Conservation (phyloP, 2,797 vertebrate genomes). For the Ataeniobius toweri region DNA sequence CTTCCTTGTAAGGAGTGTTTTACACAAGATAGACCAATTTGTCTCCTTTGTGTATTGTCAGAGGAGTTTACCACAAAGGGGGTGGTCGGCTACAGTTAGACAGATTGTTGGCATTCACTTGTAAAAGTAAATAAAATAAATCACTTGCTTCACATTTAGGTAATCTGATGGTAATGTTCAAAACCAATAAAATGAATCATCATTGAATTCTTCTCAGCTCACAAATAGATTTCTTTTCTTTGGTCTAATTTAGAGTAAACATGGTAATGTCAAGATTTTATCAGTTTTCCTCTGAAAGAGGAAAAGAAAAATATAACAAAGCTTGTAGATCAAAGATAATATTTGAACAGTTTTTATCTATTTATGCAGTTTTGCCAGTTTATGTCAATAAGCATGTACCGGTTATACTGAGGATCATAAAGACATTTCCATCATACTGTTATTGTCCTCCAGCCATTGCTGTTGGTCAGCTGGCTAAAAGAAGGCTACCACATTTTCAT, state of each 20-base stretch:
- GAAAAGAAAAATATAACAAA: not conserved
- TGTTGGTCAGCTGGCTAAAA: not conserved
- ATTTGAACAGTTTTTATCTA: not conserved
- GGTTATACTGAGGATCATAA: not conserved
- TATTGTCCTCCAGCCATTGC: not conserved
- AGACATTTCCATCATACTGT: not conserved
- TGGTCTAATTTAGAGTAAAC: not conserved
- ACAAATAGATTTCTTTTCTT: not conserved
- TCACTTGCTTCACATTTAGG: too few relatives aligned
- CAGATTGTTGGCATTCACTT: not conserved
- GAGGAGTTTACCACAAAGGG: slow-evolving; percentile 7
- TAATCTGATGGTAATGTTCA: not conserved
- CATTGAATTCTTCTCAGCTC: not conserved
- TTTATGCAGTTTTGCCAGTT: not conserved
- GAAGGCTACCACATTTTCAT: not conserved
- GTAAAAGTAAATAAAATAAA: too few relatives aligned
- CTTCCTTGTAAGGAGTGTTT: not conserved
- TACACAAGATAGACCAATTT: slow-evolving; percentile 1
- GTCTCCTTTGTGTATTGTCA: slow-evolving; percentile 11
- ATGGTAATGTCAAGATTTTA: not conserved
- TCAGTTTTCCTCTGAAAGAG: too few relatives aligned
- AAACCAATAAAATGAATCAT: not conserved
- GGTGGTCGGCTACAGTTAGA: not conserved
- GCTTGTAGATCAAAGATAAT: not conserved
- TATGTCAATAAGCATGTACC: not conserved